These are phyloP conservation scores for Yponomeuta sedellus DNA, from an alignment of 2,888 invertebrate genomes.

Conservation along the genomic window DNA sequence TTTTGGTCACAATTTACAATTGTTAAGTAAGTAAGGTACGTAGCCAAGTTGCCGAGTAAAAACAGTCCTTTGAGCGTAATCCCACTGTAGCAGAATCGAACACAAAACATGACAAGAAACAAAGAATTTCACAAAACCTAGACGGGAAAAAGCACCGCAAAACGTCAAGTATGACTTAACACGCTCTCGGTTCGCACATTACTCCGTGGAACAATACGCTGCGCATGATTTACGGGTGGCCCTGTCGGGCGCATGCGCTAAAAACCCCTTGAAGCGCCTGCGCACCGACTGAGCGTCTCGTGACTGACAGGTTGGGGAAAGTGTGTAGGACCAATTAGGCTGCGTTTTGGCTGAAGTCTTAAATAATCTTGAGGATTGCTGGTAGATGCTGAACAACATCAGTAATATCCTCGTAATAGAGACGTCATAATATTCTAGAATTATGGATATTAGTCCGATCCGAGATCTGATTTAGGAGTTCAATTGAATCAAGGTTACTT, in stretches of 20 bases:
- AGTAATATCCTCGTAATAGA: too few relatives aligned
- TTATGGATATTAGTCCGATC: too few relatives aligned
- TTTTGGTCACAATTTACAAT: too few relatives aligned
- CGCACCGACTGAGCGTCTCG: neutral
- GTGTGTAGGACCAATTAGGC: neutral
- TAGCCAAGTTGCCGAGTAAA: too few relatives aligned
- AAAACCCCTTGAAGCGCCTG: neutral
- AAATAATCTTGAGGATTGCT: too few relatives aligned
- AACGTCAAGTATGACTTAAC: neutral
- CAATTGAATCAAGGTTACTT: too few relatives aligned
- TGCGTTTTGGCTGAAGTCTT: neutral
- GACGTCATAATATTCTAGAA: too few relatives aligned
- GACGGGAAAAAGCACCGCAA: neutral
- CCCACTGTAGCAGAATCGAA: too few relatives aligned
- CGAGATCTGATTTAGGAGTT: too few relatives aligned
- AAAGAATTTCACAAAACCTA: neutral
- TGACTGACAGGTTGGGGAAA: neutral
- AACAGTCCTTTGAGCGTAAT: too few relatives aligned
- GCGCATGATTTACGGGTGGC: conserved; percentile 3
- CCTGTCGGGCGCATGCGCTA: conserved; percentile 8
- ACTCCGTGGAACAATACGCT: conserved; percentile 8
- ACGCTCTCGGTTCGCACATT: conserved; percentile 8
- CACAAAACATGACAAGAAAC: conserved; percentile 6
- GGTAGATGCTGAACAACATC: too few relatives aligned
- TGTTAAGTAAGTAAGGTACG: too few relatives aligned